Conservation (phyloP, 2,113 vertebrate genomes). For the Sapayoa aenigma region DNA sequence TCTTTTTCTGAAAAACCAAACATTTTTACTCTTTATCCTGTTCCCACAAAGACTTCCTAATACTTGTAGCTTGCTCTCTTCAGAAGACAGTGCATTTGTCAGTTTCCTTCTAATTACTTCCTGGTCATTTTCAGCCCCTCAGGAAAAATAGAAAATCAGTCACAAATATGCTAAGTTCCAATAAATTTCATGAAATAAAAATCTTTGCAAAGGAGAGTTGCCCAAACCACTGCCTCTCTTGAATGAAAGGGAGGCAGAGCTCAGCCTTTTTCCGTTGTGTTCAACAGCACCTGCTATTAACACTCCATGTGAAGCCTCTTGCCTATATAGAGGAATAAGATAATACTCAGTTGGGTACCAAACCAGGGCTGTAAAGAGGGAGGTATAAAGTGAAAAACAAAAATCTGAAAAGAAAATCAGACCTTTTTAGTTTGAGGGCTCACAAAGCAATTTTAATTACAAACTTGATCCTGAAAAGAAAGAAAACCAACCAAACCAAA, state of each 20-base stretch:
- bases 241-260: not conserved
- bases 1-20: not conserved
- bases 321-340: not conserved
- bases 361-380: not conserved
- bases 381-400: not conserved
- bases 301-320: not conserved
- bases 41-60: not conserved
- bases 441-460: not conserved
- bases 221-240: not conserved
- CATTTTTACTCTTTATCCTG: not conserved
- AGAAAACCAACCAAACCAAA: not conserved
- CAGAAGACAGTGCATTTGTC: not conserved
- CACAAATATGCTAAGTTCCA: not conserved
- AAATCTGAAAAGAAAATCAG: not conserved
- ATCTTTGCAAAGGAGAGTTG: not conserved
- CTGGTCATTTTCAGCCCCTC: not conserved
- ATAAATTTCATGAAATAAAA: not conserved
- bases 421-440: not conserved
- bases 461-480: not conserved
- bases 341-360: not conserved
- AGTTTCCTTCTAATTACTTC: not conserved
- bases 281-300: not conserved
- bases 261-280: not conserved
- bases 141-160: not conserved
- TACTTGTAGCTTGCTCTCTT: not conserved